Evolutionary conservation across 2,888 invertebrate genomes (phyloP), one percentile per base, ranked within the genome.

Genomic region (Crocallis elinguaria): DNA sequence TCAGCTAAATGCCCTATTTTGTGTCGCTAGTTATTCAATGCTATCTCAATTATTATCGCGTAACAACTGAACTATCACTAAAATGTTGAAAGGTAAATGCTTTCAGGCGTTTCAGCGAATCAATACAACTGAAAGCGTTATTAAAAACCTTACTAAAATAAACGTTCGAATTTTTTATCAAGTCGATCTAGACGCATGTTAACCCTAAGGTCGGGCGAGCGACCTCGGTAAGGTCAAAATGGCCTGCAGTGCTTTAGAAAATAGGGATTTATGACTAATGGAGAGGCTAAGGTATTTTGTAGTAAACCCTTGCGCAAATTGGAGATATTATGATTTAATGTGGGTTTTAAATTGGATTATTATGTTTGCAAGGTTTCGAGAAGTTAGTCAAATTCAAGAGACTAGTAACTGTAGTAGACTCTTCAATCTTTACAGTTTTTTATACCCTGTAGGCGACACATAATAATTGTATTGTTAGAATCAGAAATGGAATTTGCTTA

Each of bases 131-230:
- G 11, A 33, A 49, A 35, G 23, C 19, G 2, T 48, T 38, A 38
- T 25, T 39, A 39, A 42, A 49, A 25, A 25, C 32, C 11, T 36
- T 35, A 36, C 41, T 30, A 37, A 23, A 42, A 23, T 32, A 37
- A 42, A 30, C 9, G 14, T 23, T 42, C 27, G 32, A 37, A 41
- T 27, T 44, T 43, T 39, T 44, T 50, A 50, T 50, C 42, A 41
- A 17, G 8, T 33, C 14, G 13, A 51, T 45, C 44, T 44, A 43
- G 38, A 25, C 38, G 16, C 35, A 52, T 41, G 35, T 45, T 52
- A 13, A 52, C 46, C 46, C 23, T 25, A 32, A 46, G 52, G 52
- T 37, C 46, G 30, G 23, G 27, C 33, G 3, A 36, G 4, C 37
- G 30, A 46, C 42, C 37, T 32, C 36, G 8, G 41, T 19, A n/a